Conservation (phyloP, 2,888 invertebrate species). For the Invenusta paracnida region DNA sequence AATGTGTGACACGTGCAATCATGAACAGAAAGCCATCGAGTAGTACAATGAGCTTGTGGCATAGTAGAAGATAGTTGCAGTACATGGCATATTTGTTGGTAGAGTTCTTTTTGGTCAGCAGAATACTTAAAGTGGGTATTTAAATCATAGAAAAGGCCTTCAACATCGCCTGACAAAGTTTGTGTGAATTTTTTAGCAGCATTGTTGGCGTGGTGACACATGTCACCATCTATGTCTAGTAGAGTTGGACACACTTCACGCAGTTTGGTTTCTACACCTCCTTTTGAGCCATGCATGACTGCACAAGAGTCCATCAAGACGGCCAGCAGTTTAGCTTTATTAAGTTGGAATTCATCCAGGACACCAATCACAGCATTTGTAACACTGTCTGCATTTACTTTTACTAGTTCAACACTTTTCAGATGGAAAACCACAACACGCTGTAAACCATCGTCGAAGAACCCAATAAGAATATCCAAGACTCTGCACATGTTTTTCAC, state of each 20-base stretch:
- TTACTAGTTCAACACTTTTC: neutral
- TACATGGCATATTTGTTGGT: neutral
- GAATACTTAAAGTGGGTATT: slow-evolving; percentile 9
- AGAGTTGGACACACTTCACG: neutral
- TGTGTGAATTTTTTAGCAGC: slow-evolving; percentile 22
- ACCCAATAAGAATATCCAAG: neutral
- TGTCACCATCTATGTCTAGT: slow-evolving; percentile 12
- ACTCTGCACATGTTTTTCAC: neutral
- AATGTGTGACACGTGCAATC: slow-evolving; percentile 9
- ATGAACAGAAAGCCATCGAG: slow-evolving; percentile 18
- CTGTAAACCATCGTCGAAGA: neutral
- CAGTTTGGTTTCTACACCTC: neutral
- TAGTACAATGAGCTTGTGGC: neutral
- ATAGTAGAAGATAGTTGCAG: neutral
- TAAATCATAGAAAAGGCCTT: neutral
- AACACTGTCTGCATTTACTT: neutral
- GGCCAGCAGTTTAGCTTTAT: neutral
- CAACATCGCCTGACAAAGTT: neutral
- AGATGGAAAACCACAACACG: neutral
- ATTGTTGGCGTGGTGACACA: neutral
- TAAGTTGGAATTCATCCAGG: neutral
- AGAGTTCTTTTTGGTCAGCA: slow-evolving; percentile 2
- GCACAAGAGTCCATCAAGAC: slow-evolving; percentile 17
- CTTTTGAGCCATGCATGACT: neutral
- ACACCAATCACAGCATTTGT: neutral